Base-by-base conservation (phyloP, 2,888 invertebrate species). In the Drosophila stalkeri region DNA sequence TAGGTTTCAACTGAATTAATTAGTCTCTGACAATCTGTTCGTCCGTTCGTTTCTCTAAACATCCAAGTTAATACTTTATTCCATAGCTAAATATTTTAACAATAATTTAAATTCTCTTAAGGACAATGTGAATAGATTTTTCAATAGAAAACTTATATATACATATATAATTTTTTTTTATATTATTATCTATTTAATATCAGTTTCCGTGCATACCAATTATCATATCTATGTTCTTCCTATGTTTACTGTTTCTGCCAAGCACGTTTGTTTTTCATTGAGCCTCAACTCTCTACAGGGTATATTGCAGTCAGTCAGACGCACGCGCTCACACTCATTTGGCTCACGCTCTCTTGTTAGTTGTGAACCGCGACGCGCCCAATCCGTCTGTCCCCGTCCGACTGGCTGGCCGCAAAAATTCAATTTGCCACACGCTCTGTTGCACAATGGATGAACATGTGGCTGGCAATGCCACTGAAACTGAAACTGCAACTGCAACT, bases 381-480 rank as follows among this genome's bases (percentile, higher is more conserved):
- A 5, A 23, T 9, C 27, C 20, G 27, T 56, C 46, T 35, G 43
- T 23, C 20, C n/a, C 35, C 44, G 56, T 43, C 54, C 35, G 44
- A 23, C 11, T 63, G 51, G 14, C 37, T 61, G 63, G 71, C 80
- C 80, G 62, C 77, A 80, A 63, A 78, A 75, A 78, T 78, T 71
- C 77, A 78, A 78, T 78, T 78, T 78, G 77, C 71, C 70, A 54
- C 76, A 71, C 67, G 72, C 70, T 74, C 69, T 59, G 64, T 49
- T 71, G 62, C 71, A 68, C 76, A 71, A 64, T 72, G 66, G 43
- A 63, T 65, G 64, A 27, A 54, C 39, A 46, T 55, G 64, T 55
- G 43, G 37, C 66, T 54, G 52, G n/a, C 54, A 23, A 23, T 23
- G 18, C 4, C 51, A 27, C 47, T 63, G 60, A 1, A 16, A 52